Evolutionary conservation across 2,797 vertebrate genomes (phyloP).

Genomic region (Scolopax rusticola): DNA sequence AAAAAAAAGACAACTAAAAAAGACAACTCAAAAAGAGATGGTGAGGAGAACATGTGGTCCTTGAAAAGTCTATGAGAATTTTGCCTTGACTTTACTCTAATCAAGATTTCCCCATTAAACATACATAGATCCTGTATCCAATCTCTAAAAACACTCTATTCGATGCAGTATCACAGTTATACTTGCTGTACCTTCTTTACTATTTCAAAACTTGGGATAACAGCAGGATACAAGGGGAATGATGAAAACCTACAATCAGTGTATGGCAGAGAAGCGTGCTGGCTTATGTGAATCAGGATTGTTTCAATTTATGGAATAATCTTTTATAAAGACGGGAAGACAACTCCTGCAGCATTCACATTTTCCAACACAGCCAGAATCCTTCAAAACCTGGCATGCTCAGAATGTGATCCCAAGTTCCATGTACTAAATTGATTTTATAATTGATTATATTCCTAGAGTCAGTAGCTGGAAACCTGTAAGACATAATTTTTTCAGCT

Average conservation of each 20-base stretch:
- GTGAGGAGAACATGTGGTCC: background rate
- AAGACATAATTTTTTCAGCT: constrained; percentile 68
- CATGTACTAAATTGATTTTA: constrained; percentile 71
- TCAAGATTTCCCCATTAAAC: background rate
- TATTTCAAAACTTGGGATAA: background rate
- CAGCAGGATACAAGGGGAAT: background rate
- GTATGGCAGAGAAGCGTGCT: background rate
- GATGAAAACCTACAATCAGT: background rate
- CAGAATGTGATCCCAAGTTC: constrained; percentile 56
- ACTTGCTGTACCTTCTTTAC: background rate
- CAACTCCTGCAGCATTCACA: background rate
- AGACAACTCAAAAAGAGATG: background rate
- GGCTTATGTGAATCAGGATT: background rate
- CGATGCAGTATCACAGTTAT: background rate
- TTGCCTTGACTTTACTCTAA: background rate
- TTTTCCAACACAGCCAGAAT: constrained; percentile 9
- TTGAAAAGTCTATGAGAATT: background rate
- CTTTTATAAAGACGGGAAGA: background rate
- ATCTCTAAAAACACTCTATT: background rate
- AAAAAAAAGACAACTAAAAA: background rate
- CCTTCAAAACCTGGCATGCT: constrained; percentile 31
- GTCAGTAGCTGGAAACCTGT: constrained; percentile 68
- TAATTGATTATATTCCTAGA: constrained; percentile 66
- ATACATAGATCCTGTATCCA: background rate
- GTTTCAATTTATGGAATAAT: background rate